A percentile compares a stretch with the other conserved stretches of the same genome.
Evolutionary conservation across 2,797 vertebrate genomes (phyloP).

Genomic region (Fistularia commersonii): DNA sequence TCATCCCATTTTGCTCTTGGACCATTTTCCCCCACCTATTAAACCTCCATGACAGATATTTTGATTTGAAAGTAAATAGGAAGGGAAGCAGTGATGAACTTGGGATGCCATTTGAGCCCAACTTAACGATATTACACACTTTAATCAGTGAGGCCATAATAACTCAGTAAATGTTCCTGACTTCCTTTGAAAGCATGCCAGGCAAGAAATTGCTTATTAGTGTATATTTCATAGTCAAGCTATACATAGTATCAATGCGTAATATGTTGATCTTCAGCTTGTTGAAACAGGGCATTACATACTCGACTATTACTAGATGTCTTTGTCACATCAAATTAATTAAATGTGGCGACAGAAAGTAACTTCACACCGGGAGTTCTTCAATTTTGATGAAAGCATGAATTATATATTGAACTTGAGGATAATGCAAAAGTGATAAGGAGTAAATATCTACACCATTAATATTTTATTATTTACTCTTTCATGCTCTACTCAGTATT

Average conservation of each 20-base stretch:
- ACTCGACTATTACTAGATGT: slow-evolving; percentile 9
- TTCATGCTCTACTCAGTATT: no score
- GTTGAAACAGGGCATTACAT: slow-evolving; percentile 28
- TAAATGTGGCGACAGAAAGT: not conserved
- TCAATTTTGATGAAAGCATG: no score
- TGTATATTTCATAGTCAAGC: slow-evolving; percentile 35
- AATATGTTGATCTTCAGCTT: slow-evolving; percentile 25
- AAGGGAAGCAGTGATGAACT: slow-evolving; percentile 43
- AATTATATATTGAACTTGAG: no score
- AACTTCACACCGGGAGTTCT: no score
- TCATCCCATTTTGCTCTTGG: slow-evolving; percentile 25
- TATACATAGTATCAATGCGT: slow-evolving; percentile 45
- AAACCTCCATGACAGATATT: slow-evolving; percentile 53
- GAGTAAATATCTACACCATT: no score
- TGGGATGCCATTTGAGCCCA: slow-evolving; percentile 47
- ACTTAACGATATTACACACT: slow-evolving; percentile 23
- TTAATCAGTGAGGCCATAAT: slow-evolving; percentile 41
- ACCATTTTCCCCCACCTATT: slow-evolving; percentile 38
- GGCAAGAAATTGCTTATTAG: slow-evolving; percentile 39
- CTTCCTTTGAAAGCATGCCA: slow-evolving; percentile 51
- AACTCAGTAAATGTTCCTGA: slow-evolving; percentile 31
- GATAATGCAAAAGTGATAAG: no score
- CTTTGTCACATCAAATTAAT: slow-evolving; percentile 12
- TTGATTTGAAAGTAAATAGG: slow-evolving; percentile 40
- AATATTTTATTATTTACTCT: no score